Percentiles rank a stretch among this genome's conserved stretches.
Conservation (phyloP, 2,797 vertebrate species). For the Pseudomugil gertrudae region DNA sequence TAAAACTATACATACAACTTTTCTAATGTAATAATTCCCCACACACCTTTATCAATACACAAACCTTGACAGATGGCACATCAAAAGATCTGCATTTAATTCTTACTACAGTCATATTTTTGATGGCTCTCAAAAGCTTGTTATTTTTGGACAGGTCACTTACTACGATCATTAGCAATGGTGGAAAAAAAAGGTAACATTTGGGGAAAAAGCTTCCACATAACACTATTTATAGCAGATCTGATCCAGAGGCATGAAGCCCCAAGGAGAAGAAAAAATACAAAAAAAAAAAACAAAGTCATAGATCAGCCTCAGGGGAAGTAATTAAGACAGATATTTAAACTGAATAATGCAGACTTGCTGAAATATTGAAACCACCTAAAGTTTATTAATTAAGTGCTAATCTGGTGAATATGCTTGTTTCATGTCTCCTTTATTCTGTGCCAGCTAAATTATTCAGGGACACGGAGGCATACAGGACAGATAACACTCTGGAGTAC, state of each 20-base stretch:
- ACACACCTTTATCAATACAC: neutral
- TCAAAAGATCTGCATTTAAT: neutral
- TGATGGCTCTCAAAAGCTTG: neutral
- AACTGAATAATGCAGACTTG: conserved; percentile 75
- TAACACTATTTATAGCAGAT: conserved; percentile 71
- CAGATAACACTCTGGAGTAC: conserved; percentile 49
- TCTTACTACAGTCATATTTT: too few relatives aligned
- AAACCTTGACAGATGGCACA: neutral
- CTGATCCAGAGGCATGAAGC: conserved; percentile 58
- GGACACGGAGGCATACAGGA: conserved; percentile 60
- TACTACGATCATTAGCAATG: conserved; percentile 69
- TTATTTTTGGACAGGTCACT: conserved; percentile 58
- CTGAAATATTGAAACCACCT: conserved; percentile 76
- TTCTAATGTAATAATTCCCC: neutral
- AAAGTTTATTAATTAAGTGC: conserved; percentile 77
- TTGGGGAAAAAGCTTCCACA: conserved; percentile 40
- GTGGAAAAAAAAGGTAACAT: conserved; percentile 35
- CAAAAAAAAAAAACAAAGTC: conserved; percentile 69
- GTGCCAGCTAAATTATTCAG: conserved; percentile 69
- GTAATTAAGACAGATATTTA: conserved; percentile 81
- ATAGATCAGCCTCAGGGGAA: conserved; percentile 73
- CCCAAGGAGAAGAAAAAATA: conserved; percentile 63
- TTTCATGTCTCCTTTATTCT: conserved; percentile 64
- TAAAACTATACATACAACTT: neutral
- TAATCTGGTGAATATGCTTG: conserved; percentile 69